phyloP scores from a whole-genome alignment of 1,140 invertebrate genomes.

The Formica exsecta region DNA sequence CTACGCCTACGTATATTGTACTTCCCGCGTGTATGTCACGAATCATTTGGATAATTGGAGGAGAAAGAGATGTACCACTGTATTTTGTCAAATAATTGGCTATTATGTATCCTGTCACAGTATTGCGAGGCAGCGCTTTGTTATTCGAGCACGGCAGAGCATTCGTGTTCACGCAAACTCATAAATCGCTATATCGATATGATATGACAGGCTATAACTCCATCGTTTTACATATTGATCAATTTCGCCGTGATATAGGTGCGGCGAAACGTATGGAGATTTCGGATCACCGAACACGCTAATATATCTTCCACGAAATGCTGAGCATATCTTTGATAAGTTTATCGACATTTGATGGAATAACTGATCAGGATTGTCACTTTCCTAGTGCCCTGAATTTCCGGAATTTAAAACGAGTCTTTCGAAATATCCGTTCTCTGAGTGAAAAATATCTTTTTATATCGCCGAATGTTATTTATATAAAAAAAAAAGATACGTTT shows the following conservation, averaged over 20 bases:
- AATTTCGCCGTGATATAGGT: conserved; percentile 32
- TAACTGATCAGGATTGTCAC: not conserved
- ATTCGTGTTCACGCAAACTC: not conserved
- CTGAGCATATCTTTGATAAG: conserved; percentile 3
- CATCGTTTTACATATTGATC: conserved; percentile 53
- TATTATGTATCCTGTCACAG: not conserved
- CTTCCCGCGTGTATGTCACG: not conserved
- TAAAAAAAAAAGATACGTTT: too few species aligned
- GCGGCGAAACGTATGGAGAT: conserved; percentile 11
- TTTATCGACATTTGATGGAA: conserved; percentile 28
- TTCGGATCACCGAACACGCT: conserved; percentile 9
- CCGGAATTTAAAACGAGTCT: conserved; percentile 6
- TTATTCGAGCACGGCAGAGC: not conserved
- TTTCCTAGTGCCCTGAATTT: not conserved
- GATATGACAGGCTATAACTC: conserved; percentile 27
- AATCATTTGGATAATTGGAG: conserved; percentile 33
- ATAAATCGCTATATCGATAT: conserved; percentile 6
- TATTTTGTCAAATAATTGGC: conserved; percentile 44
- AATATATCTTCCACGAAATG: conserved; percentile 23
- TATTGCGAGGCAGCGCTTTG: conserved; percentile 23
- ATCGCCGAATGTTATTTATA: too few species aligned
- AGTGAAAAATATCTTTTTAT: not conserved
- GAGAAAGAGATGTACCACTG: not conserved
- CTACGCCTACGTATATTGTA: not conserved
- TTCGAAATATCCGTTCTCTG: too few species aligned